Evolutionary conservation across 2,888 invertebrate species (phyloP).

Genomic region (Zaprionus lineosus): DNA sequence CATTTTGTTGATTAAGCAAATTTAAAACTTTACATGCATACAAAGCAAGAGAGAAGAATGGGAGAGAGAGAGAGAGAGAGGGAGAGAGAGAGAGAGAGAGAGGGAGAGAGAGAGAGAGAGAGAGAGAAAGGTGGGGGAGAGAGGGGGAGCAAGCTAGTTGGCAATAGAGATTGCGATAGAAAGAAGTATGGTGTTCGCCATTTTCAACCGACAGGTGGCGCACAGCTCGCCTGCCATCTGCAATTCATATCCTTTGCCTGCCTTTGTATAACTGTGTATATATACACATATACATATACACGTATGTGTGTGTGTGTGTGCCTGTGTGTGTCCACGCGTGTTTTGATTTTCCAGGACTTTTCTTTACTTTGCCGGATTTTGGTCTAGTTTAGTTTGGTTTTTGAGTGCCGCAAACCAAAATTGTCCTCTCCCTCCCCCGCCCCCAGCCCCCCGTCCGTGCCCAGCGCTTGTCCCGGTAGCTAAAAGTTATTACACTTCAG

Average conservation of each 20-base stretch:
- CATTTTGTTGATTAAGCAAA: slow-evolving; percentile 67
- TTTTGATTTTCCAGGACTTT: slow-evolving; percentile 39
- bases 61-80: background rate
- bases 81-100: background rate
- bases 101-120: background rate
- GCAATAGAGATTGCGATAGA: no score
- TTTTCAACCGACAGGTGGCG: slow-evolving; percentile 46
- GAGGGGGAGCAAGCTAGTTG: background rate
- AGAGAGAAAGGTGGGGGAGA: background rate
- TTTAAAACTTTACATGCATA: slow-evolving; percentile 52
- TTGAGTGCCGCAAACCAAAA: slow-evolving; percentile 40
- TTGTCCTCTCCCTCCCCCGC: background rate
- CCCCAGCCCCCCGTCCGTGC: background rate
- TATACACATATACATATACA: background rate
- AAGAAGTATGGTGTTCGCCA: no score
- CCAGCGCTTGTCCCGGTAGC: slow-evolving; percentile 5
- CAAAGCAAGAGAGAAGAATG: background rate
- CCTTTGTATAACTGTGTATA: background rate
- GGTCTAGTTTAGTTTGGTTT: slow-evolving; percentile 48
- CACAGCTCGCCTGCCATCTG: slow-evolving; percentile 1
- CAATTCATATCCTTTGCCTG: slow-evolving; percentile 17
- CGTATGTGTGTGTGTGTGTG: background rate
- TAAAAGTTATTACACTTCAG: slow-evolving; percentile 54
- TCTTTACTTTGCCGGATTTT: slow-evolving; percentile 50
- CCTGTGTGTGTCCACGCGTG: slow-evolving; percentile 13